Percentiles rank a stretch among this genome's conserved stretches.
Conservation (phyloP, 2,113 vertebrate species). For the Oenanthe oenanthe region DNA sequence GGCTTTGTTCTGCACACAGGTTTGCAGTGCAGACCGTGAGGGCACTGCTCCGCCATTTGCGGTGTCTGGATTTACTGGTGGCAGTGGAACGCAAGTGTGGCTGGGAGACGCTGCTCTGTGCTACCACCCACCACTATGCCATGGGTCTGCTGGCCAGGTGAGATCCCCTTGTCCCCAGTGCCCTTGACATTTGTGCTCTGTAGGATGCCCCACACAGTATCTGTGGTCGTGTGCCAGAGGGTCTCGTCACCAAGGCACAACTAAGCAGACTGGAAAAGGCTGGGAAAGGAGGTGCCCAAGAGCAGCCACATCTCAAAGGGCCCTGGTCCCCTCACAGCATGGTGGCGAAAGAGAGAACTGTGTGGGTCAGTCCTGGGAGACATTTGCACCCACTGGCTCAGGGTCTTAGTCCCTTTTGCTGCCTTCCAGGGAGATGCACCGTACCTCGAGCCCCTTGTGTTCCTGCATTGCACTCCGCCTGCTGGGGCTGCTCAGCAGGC, state of each 20-base stretch:
- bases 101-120: background rate
- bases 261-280: background rate
- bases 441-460: background rate
- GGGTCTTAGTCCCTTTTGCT: background rate
- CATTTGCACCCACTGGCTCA: fast-evolving
- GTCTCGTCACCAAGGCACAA: fast-evolving
- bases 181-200: fast-evolving
- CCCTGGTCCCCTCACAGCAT: fast-evolving
- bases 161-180: background rate
- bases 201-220: too few species aligned
- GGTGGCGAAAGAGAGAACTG: background rate
- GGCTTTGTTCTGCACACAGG: background rate
- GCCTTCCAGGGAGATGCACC: background rate
- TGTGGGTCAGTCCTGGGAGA: background rate
- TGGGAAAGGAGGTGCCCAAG: background rate
- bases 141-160: background rate
- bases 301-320: fast-evolving
- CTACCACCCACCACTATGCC: background rate
- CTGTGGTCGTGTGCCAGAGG: fast-evolving
- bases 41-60: background rate
- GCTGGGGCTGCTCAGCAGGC: background rate
- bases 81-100: background rate
- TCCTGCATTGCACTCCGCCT: background rate
- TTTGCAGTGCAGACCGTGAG: background rate
- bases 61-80: background rate